Conservation (phyloP, 2,797 vertebrate species). For the Paedocypris micromegethes region DNA sequence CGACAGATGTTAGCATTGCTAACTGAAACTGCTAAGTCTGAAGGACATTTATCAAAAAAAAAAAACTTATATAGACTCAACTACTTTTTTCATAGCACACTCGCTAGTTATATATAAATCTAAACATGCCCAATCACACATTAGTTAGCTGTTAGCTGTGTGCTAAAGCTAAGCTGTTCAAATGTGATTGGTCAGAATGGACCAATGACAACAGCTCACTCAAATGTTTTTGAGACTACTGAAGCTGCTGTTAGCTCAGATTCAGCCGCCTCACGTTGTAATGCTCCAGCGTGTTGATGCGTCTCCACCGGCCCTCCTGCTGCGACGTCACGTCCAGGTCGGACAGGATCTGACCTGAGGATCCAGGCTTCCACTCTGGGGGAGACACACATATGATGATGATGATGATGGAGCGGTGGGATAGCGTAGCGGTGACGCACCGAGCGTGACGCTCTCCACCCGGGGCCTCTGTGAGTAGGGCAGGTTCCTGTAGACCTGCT, state of each 20-base stretch:
- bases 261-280: conserved; percentile 82
- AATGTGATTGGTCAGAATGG: no score
- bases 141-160: no score
- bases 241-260: no score
- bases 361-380: conserved; percentile 94
- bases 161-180: no score
- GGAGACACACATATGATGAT: conserved; percentile 28
- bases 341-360: conserved; percentile 92
- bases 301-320: conserved; percentile 90
- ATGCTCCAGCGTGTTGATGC: conserved; percentile 93
- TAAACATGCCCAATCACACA: no score
- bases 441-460: conserved; percentile 89
- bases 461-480: conserved; percentile 89
- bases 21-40: no score
- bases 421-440: conserved; percentile 60
- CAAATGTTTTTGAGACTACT: no score
- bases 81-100: no score
- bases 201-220: no score
- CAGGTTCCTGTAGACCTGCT: conserved; percentile 90
- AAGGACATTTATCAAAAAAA: neutral
- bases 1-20: no score
- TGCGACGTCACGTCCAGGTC: conserved; percentile 96
- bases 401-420: neutral
- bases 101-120: no score
- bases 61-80: neutral